Conservation (phyloP, 2,888 invertebrate species). For the Silvanus unidentatus region DNA sequence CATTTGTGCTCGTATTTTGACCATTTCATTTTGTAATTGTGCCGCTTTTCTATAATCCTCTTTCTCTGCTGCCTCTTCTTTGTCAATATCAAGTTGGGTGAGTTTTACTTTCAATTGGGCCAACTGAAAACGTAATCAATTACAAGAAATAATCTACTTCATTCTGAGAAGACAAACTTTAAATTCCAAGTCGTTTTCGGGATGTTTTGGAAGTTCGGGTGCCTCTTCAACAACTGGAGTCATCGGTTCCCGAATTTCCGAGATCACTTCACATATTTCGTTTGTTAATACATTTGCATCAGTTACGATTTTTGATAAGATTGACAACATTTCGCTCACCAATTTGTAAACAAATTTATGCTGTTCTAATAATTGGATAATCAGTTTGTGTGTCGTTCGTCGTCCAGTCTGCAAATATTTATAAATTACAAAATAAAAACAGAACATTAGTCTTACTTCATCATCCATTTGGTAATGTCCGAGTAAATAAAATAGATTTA, state of each 20-base stretch:
- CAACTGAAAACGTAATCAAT: conserved; percentile 19
- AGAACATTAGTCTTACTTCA: conserved; percentile 44
- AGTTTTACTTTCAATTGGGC: conserved; percentile 29
- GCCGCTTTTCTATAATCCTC: conserved; percentile 27
- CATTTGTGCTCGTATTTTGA: conserved; percentile 20
- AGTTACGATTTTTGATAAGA: conserved; percentile 21
- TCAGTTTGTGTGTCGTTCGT: conserved; percentile 20
- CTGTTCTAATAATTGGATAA: conserved; percentile 19
- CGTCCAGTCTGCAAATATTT: conserved; percentile 25
- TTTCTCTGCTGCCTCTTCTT: conserved; percentile 27
- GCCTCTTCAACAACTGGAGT: conserved; percentile 16
- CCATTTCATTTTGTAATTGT: conserved; percentile 22
- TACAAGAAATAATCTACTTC: conserved; percentile 1
- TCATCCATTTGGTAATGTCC: conserved; percentile 53
- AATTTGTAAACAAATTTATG: conserved; percentile 22
- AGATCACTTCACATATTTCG: conserved; percentile 30
- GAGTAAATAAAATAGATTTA: conserved; percentile 52
- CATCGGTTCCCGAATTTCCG: conserved; percentile 30
- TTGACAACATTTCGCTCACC: conserved; percentile 23
- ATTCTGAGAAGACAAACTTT: not conserved
- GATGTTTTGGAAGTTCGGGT: conserved; percentile 11
- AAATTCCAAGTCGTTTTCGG: conserved; percentile 24
- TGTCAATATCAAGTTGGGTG: conserved; percentile 25
- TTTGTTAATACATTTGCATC: conserved; percentile 24
- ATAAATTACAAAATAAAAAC: too few species aligned